Evolutionary conservation across 2,888 invertebrate species (phyloP).

Genomic region (Salpingus planirostris): DNA sequence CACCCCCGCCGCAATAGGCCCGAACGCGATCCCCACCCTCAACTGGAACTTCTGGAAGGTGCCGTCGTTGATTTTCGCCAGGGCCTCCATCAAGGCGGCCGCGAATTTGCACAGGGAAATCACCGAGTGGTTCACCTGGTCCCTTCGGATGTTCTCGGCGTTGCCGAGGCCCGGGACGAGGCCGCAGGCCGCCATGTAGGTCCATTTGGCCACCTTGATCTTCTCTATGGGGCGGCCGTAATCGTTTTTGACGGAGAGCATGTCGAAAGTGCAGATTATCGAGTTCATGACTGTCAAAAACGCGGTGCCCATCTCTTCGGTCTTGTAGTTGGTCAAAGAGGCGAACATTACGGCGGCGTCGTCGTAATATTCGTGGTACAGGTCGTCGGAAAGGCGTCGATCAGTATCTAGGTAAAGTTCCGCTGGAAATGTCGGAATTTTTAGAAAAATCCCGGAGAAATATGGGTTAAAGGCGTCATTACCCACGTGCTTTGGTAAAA

Average conservation of each 20-base stretch:
- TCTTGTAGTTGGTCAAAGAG: slow-evolving; percentile 49
- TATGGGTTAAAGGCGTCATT: slow-evolving; percentile 25
- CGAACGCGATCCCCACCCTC: slow-evolving; percentile 83
- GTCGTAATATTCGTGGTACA: slow-evolving; percentile 74
- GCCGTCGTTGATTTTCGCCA: slow-evolving; percentile 51
- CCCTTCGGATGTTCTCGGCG: slow-evolving; percentile 36
- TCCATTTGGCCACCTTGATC: slow-evolving; percentile 93
- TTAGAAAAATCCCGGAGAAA: background rate
- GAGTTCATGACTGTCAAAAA: slow-evolving; percentile 60
- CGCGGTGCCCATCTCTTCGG: slow-evolving; percentile 58
- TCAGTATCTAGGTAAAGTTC: slow-evolving; percentile 67
- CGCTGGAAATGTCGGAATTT: slow-evolving; percentile 43
- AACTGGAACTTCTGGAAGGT: slow-evolving; percentile 53
- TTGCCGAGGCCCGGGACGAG: slow-evolving; percentile 64
- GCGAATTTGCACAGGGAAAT: slow-evolving; percentile 64
- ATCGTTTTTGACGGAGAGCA: slow-evolving; percentile 35
- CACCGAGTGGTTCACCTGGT: slow-evolving; percentile 35
- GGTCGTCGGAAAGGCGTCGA: slow-evolving; percentile 64
- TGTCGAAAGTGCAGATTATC: slow-evolving; percentile 89
- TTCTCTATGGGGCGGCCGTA: slow-evolving; percentile 73
- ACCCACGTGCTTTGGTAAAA: slow-evolving; percentile 90
- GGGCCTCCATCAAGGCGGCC: slow-evolving; percentile 57
- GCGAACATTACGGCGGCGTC: slow-evolving; percentile 96
- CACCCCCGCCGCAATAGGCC: slow-evolving; percentile 88
- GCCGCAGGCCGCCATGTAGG: slow-evolving; percentile 96